A percentile compares a stretch with the other conserved stretches of the same genome.
phyloP scores from a whole-genome alignment of 2,888 invertebrate species.

The Gymnocheta viridis region DNA sequence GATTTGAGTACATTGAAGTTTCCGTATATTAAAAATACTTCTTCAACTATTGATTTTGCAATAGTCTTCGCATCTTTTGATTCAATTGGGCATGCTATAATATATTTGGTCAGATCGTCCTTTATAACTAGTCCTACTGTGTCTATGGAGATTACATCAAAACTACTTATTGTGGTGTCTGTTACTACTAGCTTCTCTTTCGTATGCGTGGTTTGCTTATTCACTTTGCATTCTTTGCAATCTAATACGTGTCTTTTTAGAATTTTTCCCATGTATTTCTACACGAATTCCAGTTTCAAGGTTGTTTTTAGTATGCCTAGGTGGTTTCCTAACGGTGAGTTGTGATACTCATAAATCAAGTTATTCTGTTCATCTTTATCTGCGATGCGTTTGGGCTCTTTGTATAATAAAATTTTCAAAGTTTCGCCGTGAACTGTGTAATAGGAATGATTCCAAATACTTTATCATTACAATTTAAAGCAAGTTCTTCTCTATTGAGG shows the following conservation, averaged over 20 bases:
- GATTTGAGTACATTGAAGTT: neutral
- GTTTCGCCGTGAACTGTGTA: neutral
- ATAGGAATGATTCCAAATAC: neutral
- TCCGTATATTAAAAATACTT: neutral
- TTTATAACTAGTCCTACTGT: neutral
- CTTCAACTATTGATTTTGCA: neutral
- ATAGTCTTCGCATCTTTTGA: neutral
- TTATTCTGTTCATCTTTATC: neutral
- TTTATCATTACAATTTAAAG: neutral
- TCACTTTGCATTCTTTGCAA: neutral
- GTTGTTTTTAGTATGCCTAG: neutral
- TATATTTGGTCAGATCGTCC: neutral
- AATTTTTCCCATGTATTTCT: neutral
- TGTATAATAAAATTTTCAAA: neutral
- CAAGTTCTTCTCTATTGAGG: neutral
- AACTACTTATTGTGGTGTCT: neutral
- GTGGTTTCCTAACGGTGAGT: neutral
- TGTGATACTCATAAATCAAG: neutral
- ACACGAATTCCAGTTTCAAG: neutral
- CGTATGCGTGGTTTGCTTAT: neutral
- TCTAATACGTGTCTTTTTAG: neutral
- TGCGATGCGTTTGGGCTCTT: neutral
- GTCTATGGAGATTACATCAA: neutral
- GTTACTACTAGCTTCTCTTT: neutral
- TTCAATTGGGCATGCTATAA: neutral